A percentile compares a stretch with the other conserved stretches of the same genome.
Evolutionary conservation across 2,888 invertebrate genomes (phyloP).

Genomic region (Calephelis perditalis): DNA sequence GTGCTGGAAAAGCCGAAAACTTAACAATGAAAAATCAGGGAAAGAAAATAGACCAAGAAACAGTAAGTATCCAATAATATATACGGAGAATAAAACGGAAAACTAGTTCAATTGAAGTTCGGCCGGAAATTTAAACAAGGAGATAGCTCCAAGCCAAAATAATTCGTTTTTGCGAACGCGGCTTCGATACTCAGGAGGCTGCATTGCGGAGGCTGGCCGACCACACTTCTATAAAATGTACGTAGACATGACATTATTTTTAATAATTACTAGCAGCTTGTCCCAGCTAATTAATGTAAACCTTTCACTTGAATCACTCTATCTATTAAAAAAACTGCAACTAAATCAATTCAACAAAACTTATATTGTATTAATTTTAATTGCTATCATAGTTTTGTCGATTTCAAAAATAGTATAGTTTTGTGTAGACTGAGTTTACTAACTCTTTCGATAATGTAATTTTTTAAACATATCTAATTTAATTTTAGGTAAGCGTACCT

Average conservation of each 20-base stretch:
- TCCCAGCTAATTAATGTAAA: no score
- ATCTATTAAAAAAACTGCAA: no score
- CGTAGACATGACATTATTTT: not conserved
- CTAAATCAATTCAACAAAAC: no score
- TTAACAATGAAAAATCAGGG: not conserved
- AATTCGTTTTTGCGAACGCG: constrained; percentile 23
- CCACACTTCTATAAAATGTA: not conserved
- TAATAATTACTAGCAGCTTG: no score
- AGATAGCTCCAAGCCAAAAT: constrained; percentile 20
- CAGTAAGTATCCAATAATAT: constrained; percentile 11
- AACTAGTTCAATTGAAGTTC: constrained; percentile 20
- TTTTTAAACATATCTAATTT: no score
- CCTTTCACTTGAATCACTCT: no score
- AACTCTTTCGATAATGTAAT: no score
- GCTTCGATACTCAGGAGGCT: constrained; percentile 32
- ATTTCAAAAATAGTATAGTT: no score
- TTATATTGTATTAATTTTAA: no score
- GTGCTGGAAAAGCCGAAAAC: not conserved
- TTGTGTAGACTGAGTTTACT: no score
- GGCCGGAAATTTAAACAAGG: constrained; percentile 20
- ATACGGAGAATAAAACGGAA: constrained; percentile 11
- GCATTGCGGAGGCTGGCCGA: constrained; percentile 26
- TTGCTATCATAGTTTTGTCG: no score
- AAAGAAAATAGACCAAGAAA: not conserved
- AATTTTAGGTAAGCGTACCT: no score